phyloP scores from a whole-genome alignment of 2,797 vertebrate species.

The Gadopsis marmoratus region DNA sequence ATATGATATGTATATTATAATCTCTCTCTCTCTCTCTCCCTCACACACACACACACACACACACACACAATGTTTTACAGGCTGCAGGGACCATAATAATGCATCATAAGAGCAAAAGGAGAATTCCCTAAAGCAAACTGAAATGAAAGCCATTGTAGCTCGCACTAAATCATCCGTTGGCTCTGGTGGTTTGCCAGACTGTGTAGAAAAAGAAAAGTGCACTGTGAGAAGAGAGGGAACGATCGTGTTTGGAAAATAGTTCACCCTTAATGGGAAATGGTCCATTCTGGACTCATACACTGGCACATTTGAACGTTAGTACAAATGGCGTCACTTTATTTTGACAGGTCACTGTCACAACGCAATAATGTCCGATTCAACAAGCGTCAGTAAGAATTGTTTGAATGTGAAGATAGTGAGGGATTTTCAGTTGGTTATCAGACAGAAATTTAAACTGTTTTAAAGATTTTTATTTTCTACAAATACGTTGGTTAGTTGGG shows the following conservation, averaged over 20 bases:
- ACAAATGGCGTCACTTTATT: slow-evolving; percentile 21
- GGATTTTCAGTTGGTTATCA: not conserved
- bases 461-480: not conserved
- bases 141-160: slow-evolving; percentile 59
- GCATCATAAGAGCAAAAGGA: slow-evolving; percentile 62
- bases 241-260: slow-evolving; percentile 20
- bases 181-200: slow-evolving; percentile 33
- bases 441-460: not conserved
- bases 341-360: slow-evolving; percentile 14
- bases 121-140: slow-evolving; percentile 64
- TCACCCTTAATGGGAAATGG: slow-evolving; percentile 28
- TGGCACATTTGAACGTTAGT: not conserved
- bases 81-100: slow-evolving; percentile 57
- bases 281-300: not conserved
- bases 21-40: not conserved
- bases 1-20: slow-evolving; percentile 38
- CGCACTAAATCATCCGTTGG: slow-evolving; percentile 56
- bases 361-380: not conserved
- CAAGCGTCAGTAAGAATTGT: not conserved
- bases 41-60: not conserved
- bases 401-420: not conserved
- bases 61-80: slow-evolving; percentile 22
- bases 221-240: slow-evolving; percentile 4
- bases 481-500: not conserved
- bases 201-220: slow-evolving; percentile 4